Evolutionary conservation across 2,888 invertebrate species (phyloP).

Genomic region (Pherbina coryleti): DNA sequence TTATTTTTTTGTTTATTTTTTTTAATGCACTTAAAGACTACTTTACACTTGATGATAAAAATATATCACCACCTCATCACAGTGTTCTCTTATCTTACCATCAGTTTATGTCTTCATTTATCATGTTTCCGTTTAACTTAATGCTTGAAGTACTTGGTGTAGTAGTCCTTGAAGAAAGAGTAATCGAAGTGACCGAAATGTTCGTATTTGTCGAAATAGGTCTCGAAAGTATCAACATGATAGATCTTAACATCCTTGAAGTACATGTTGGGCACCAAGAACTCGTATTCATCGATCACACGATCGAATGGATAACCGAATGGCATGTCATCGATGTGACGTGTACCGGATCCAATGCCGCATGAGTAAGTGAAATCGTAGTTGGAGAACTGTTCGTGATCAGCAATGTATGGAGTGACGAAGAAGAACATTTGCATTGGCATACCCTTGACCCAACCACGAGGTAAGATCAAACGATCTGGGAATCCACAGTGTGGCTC

Average conservation of each 20-base stretch:
- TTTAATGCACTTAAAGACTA: conserved; percentile 25
- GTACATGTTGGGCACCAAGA: conserved; percentile 74
- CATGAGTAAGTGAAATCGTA: conserved; percentile 70
- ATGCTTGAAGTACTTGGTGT: conserved; percentile 55
- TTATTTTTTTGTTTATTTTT: conserved; percentile 27
- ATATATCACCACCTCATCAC: conserved; percentile 34
- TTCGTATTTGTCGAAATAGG: conserved; percentile 54
- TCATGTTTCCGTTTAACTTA: conserved; percentile 30
- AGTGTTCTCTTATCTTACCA: conserved; percentile 16
- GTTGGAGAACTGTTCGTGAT: conserved; percentile 63
- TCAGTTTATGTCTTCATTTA: neutral
- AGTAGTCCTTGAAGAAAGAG: conserved; percentile 56
- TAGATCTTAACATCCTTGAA: conserved; percentile 72
- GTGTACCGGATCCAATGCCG: conserved; percentile 71
- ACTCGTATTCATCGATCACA: conserved; percentile 72
- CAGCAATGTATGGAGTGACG: conserved; percentile 70
- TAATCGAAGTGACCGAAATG: conserved; percentile 61
- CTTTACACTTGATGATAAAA: conserved; percentile 36
- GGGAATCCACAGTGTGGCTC: conserved; percentile 73
- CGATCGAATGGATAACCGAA: conserved; percentile 82
- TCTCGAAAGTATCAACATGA: conserved; percentile 48
- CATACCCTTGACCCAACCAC: conserved; percentile 74
- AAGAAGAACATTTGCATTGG: conserved; percentile 74
- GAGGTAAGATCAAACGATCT: conserved; percentile 75
- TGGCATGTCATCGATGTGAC: conserved; percentile 73